Evolutionary conservation across 2,113 vertebrate genomes (phyloP).

Genomic region (Panthera leo): DNA sequence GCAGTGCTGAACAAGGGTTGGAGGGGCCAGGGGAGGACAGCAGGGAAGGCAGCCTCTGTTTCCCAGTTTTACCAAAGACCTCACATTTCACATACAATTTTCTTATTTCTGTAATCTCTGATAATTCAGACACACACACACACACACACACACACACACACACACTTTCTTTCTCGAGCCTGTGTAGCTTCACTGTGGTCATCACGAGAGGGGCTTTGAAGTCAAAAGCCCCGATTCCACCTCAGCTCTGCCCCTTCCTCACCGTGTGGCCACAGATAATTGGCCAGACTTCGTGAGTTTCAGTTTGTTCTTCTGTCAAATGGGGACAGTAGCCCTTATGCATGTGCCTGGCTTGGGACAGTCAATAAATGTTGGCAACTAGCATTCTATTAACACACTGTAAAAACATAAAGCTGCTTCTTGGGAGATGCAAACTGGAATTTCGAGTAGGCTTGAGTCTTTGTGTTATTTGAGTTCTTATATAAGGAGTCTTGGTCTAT

Average conservation of each 20-base stretch:
- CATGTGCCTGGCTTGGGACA: accelerated
- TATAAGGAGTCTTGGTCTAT: background rate
- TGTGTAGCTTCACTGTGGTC: background rate
- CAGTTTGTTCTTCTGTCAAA: background rate
- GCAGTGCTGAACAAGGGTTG: background rate
- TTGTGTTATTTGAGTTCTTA: background rate
- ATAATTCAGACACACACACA: background rate
- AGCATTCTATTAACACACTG: accelerated
- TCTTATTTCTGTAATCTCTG: background rate
- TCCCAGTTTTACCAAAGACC: background rate
- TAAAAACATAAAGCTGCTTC: background rate
- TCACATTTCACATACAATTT: background rate
- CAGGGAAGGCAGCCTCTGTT: background rate
- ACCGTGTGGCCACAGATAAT: background rate
- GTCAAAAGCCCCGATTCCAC: background rate
- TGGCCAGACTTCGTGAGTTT: background rate
- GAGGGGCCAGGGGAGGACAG: background rate
- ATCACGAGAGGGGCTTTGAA: background rate
- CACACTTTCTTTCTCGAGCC: background rate
- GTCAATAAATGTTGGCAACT: no score
- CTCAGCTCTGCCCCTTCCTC: background rate
- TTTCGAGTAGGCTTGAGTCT: background rate
- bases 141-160: background rate
- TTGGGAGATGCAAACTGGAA: background rate
- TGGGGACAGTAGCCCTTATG: background rate